Evolutionary conservation across 2,888 invertebrate genomes (phyloP), one percentile per base, ranked within the genome.

Genomic region (Xestia c-nigrum): DNA sequence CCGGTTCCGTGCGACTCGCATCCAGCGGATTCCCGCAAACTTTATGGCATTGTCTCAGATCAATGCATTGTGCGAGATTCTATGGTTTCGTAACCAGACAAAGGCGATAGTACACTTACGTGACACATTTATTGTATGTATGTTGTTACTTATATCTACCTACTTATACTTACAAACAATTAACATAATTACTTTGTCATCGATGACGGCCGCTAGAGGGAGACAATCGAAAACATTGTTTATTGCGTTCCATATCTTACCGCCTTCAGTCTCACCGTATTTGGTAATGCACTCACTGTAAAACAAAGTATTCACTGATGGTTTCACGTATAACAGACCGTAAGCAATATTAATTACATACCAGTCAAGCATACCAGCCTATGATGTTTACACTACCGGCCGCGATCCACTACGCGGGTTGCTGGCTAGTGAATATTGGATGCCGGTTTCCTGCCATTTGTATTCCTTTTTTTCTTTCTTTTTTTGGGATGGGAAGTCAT

Each of bases 141-240:
- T 46, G 5, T 43, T 38, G 10, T 24, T 50, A 40, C 16, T 50
- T 52, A 52, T 10, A 52, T n/a, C 21, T 50, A n/a, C 10, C 10
- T 12, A 55, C 12, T 5, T n/a, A 52, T 5, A 12, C 57, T 24
- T 57, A 24, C 24, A 24, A 59, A 59, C 6, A 59, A 59, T 31
- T 7, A 63, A 43, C n/a, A 64, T 21, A 64, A 14, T 64, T 43
- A 83, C 98, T 96, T 97, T 97, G 52, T 97, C 97, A 92, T 98
- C 98, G n/a, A 98, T 97, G 14, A 97, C 97, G 3, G 98, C 98
- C 21, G 98, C 98, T 46, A 98, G 89, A 0, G 98, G 98, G 96
- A 98, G 96, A 16, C 93, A 96, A 92, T 98, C 98, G 90, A 98
- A 98, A 40, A 97, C 98, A 43, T 96, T 95, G 91, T 98, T 98